Base-by-base conservation (phyloP, 2,113 vertebrate genomes). In the Chaetura pelagica region DNA sequence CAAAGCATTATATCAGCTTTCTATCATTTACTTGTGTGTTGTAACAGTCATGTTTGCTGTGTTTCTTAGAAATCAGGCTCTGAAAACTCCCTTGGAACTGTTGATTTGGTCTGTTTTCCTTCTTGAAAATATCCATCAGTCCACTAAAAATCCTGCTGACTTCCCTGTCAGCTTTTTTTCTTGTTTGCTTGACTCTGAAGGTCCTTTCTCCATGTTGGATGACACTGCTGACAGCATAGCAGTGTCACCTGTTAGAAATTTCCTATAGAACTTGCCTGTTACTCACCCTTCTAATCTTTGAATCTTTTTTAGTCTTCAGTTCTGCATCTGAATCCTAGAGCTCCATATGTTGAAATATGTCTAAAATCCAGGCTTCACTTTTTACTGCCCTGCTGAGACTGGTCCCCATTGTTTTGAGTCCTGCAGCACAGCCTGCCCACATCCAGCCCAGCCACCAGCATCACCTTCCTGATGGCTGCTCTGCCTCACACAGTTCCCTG, bases 401-500 rank as follows among this genome's bases (percentile, higher is more conserved):
- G 46, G 8, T 84, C 61, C 59, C 64, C 24, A 12, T 48, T 5
- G 0, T 62, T 86, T 16, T 17, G 30, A 68, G 21, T 76, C 18
- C 66, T 54, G 73, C n/a, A 62, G 40, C 14, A 2, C 57, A 29
- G 21, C 21, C 40, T 85, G 44, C 40, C 75, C 17, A 2, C 23
- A 19, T 34, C 44, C 62, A 72, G 61, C 1, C 3, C 0, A n/a
- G 58, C 49, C 63, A 29, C 64, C 67, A 52, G 40, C 38, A 20
- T 44, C 44, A 15, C 32, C 22, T 38, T 51, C 40, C 67, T 10
- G 38, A 22, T 24, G 63, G 3, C 57, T 6, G 8, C 49, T 54
- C 26, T 0, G 0, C 38, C 72, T 55, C 0, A 1, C 7, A 0
- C 34, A 5, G 49, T 35, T 62, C 35, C 1, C 35, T 42, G 44